Evolutionary conservation across 2,113 vertebrate genomes (phyloP).

Genomic region (Micromys minutus): DNA sequence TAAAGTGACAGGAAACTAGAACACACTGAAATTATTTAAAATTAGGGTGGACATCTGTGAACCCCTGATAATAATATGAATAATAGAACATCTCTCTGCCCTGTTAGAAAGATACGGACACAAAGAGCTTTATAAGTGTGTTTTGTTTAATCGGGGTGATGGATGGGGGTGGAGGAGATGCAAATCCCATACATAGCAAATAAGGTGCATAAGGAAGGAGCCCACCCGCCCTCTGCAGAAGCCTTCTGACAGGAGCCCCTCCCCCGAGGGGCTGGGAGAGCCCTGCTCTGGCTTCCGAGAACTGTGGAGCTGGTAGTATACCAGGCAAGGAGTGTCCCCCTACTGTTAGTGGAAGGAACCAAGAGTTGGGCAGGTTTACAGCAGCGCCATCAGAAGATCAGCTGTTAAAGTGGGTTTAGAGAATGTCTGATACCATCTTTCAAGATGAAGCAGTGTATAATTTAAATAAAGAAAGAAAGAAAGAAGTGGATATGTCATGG

Average conservation of each 20-base stretch:
- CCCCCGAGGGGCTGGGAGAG: neutral
- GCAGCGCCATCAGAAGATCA: neutral
- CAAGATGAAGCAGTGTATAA: neutral
- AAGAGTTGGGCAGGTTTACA: neutral
- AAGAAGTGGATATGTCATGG: neutral
- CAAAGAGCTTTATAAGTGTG: slow-evolving; percentile 26
- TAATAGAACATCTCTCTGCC: neutral
- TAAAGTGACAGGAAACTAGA: neutral
- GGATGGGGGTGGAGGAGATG: neutral
- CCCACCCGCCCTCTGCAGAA: neutral
- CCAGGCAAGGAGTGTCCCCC: neutral
- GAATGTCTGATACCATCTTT: neutral
- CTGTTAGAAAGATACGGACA: neutral
- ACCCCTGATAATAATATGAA: no score
- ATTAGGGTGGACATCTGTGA: neutral
- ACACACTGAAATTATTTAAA: neutral
- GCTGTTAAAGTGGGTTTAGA: neutral
- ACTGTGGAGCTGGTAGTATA: neutral
- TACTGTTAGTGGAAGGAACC: neutral
- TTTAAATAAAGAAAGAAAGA: neutral
- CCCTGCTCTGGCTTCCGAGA: neutral
- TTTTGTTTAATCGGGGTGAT: slow-evolving; percentile 38
- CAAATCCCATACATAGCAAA: neutral
- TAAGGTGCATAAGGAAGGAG: neutral
- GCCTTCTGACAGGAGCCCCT: neutral